Conservation (phyloP, 2,888 invertebrate genomes). For the Phrixothrix hirtus region DNA sequence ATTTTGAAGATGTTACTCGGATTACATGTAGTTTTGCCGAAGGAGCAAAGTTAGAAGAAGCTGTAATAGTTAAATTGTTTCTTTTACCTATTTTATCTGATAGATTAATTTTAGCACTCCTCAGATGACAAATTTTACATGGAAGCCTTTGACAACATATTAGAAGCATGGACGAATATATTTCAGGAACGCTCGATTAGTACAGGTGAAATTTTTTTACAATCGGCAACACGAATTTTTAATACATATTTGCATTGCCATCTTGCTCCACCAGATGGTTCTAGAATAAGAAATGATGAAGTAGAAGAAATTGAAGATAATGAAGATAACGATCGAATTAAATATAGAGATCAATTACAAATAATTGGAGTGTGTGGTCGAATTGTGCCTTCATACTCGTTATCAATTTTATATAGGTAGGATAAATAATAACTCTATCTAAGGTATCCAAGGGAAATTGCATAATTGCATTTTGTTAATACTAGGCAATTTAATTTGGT, state of each 20-base stretch:
- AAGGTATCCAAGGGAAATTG: conserved; percentile 2
- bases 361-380: conserved; percentile 71
- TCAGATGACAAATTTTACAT: conserved; percentile 62
- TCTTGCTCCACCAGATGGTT: conserved; percentile 80
- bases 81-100: neutral
- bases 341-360: conserved; percentile 73
- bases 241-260: conserved; percentile 80
- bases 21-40: conserved; percentile 68
- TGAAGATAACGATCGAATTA: conserved; percentile 69
- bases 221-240: conserved; percentile 65
- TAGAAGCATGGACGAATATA: conserved; percentile 69
- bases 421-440: conserved; percentile 15
- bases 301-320: conserved; percentile 65
- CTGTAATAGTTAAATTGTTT: conserved; percentile 55
- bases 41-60: conserved; percentile 68
- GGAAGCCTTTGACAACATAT: conserved; percentile 70
- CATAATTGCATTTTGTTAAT: no score
- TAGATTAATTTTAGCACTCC: conserved; percentile 47
- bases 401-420: conserved; percentile 66
- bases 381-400: conserved; percentile 66
- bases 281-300: conserved; percentile 56
- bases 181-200: conserved; percentile 52
- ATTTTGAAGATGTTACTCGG: conserved; percentile 64
- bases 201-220: conserved; percentile 40
- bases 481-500: no score